Percentiles rank a stretch among this genome's conserved stretches.
Conservation (phyloP, 2,888 invertebrate species). For the Microctonus brassicae region DNA sequence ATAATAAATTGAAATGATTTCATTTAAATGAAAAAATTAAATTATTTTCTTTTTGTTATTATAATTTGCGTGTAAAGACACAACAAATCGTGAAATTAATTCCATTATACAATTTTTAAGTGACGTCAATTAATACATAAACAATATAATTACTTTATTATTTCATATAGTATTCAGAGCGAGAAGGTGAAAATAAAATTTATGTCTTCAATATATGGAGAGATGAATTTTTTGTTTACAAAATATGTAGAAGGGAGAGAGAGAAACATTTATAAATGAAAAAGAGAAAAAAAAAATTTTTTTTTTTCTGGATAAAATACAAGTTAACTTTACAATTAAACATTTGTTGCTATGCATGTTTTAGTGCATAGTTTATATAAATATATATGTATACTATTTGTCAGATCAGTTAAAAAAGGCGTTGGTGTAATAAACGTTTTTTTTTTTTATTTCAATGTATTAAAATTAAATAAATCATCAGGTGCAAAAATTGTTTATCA, state of each 20-base stretch:
- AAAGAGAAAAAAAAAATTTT: conserved; percentile 26
- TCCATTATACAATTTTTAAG: neutral
- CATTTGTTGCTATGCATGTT: conserved; percentile 63
- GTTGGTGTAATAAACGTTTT: conserved; percentile 40
- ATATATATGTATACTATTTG: conserved; percentile 24
- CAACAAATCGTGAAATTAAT: neutral
- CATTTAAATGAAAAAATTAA: too few relatives aligned
- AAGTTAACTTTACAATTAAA: conserved; percentile 52
- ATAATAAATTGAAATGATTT: conserved; percentile 54
- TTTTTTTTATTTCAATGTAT: conserved; percentile 34
- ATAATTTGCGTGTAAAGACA: conserved; percentile 35
- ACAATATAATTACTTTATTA: neutral
- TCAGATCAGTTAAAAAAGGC: conserved; percentile 39
- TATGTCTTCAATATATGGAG: conserved; percentile 2
- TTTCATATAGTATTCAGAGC: neutral
- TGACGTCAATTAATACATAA: neutral
- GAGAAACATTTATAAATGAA: conserved; percentile 11
- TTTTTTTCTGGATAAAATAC: too few relatives aligned
- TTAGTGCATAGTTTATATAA: conserved; percentile 66
- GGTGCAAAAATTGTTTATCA: conserved; percentile 36
- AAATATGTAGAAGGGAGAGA: conserved; percentile 21
- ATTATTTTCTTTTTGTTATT: conserved; percentile 31
- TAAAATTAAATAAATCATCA: conserved; percentile 21
- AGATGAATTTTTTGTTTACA: conserved; percentile 2
- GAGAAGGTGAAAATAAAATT: neutral